These are phyloP conservation scores for Thymelicus lineola DNA, from an alignment of 2,888 invertebrate species.

Conservation along the genomic window DNA sequence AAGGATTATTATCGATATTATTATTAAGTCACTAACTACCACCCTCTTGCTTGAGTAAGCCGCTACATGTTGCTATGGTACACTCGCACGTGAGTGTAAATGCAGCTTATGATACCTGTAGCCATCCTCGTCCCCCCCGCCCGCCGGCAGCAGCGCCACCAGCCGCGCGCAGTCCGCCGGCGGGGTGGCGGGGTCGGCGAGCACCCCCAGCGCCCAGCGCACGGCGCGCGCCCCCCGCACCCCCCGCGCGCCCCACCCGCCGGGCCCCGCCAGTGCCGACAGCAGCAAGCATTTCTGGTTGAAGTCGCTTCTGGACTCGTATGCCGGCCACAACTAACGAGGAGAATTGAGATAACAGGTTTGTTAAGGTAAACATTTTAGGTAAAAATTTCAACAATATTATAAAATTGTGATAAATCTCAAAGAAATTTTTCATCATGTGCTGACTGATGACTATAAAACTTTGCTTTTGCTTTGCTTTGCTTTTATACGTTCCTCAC, in stretches of 20 bases:
- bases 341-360: slow-evolving; percentile 7
- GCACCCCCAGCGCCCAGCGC: slow-evolving; percentile 56
- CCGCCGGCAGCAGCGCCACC: slow-evolving; percentile 48
- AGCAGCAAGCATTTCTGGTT: slow-evolving; percentile 51
- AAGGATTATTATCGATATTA: no score
- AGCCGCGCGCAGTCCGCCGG: slow-evolving; percentile 49
- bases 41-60: no score
- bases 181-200: slow-evolving; percentile 45
- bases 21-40: no score
- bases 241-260: slow-evolving; percentile 29
- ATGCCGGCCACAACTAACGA: slow-evolving; percentile 57
- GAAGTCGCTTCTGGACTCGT: slow-evolving; percentile 47
- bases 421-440: no score
- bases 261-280: slow-evolving; percentile 46
- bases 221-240: slow-evolving; percentile 47
- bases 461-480: no score
- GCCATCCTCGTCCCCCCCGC: slow-evolving; percentile 54
- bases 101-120: slow-evolving; percentile 39
- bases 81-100: no score
- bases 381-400: no score
- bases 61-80: no score
- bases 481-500: no score
- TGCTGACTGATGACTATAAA: no score
- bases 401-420: no score
- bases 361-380: no score